Evolutionary conservation across 2,113 vertebrate genomes (phyloP).

Genomic region (Parotia lawesii): DNA sequence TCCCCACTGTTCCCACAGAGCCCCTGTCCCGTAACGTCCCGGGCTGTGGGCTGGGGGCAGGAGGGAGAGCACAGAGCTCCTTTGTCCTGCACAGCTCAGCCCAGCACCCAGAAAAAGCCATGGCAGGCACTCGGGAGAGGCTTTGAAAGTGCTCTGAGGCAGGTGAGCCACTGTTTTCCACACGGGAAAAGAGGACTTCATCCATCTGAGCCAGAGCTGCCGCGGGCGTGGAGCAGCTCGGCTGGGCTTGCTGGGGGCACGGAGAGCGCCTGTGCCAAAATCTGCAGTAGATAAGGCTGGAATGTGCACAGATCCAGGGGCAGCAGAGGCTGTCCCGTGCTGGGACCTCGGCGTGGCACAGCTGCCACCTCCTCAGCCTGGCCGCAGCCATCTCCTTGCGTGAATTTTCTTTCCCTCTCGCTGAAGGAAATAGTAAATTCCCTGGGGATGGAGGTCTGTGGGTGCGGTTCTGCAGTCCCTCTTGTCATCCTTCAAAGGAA

Average conservation of each 20-base stretch:
- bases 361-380: neutral
- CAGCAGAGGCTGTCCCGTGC: neutral
- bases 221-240: neutral
- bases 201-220: neutral
- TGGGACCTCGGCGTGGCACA: no score
- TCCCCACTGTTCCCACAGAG: neutral
- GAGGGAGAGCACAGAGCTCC: neutral
- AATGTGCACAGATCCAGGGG: neutral
- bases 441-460: no score
- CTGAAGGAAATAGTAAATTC: neutral
- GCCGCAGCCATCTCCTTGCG: fast-evolving
- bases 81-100: neutral
- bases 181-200: neutral
- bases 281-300: neutral
- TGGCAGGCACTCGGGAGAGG: neutral
- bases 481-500: neutral
- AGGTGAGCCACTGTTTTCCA: neutral
- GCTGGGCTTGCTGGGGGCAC: neutral
- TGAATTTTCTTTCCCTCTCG: neutral
- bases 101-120: neutral
- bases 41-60: neutral
- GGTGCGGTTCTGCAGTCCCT: neutral
- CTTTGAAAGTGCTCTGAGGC: neutral
- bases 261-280: neutral
- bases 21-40: neutral